Percentiles rank a stretch among this genome's conserved stretches.
These are phyloP conservation scores for Agelastica alni DNA, from an alignment of 2,888 invertebrate species.

Conservation along the genomic window DNA sequence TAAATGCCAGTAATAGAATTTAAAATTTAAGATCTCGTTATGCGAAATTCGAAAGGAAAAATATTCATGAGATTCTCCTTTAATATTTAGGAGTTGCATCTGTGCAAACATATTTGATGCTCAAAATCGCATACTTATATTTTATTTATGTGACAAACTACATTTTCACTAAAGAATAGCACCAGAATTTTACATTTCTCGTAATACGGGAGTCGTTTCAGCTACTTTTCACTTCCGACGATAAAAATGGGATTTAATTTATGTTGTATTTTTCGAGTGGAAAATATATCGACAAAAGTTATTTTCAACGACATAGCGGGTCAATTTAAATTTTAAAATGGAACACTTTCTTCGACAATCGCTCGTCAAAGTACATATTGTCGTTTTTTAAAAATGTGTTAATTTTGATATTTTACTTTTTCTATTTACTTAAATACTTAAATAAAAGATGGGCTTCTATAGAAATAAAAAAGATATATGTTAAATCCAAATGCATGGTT, in stretches of 20 bases:
- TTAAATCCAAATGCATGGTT: no score
- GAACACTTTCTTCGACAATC: no score
- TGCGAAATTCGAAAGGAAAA: conserved; percentile 7
- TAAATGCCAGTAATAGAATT: conserved; percentile 20
- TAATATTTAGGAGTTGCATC: conserved; percentile 21
- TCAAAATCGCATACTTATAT: conserved; percentile 25
- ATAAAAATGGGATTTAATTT: conserved; percentile 22
- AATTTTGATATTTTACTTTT: no score
- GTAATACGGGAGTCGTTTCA: conserved; percentile 18
- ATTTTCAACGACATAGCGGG: neutral
- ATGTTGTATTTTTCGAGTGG: conserved; percentile 6
- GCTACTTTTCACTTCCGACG: conserved; percentile 19
- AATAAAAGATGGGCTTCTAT: no score
- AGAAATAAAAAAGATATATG: no score
- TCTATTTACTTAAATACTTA: no score
- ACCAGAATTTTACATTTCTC: conserved; percentile 14
- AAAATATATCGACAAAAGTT: neutral
- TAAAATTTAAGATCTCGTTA: conserved; percentile 17
- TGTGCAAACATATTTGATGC: conserved; percentile 26
- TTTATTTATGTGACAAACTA: conserved; percentile 29
- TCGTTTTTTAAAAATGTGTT: no score
- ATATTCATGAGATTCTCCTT: conserved; percentile 19
- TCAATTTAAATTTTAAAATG: neutral
- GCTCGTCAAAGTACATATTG: no score
- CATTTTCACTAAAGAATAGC: conserved; percentile 23